Base-by-base conservation (phyloP, 2,888 invertebrate species). In the Alcis repandata region DNA sequence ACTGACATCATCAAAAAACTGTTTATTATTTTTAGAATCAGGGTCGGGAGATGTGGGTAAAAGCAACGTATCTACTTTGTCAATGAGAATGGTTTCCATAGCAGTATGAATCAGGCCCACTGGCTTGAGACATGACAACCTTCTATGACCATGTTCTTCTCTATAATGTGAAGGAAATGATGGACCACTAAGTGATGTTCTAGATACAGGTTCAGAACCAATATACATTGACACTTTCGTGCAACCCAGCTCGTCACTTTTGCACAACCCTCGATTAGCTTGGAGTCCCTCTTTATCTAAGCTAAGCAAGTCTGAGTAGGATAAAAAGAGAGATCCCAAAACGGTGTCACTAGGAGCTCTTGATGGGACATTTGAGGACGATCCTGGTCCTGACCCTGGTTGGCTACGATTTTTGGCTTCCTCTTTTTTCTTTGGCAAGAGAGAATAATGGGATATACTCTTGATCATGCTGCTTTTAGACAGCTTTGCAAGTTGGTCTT, bases 21-120 rank as follows among this genome's bases (percentile, higher is more conserved):
- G 85, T 22, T 86, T 84, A 53, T 80, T 76, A 49, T 74, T 66
- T 36, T 59, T 71, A 63, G 80, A 77, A 10, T 72, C 59, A 0
- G 80, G 79, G 62, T 88, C 87, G 15, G 92, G 91, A 27, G 90
- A 87, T 22, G 92, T 82, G 1, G 92, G 90, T 69, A 92, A 75
- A 58, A 93, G 82, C 43, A 92, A 70, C 41, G 87, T 85, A 54
- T 92, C 93, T 0, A 94, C 93, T 83, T 90, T 94, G 70, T 95
- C 94, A 68, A 94, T 89, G 10, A 94, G 85, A 63, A 95, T 94
- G 45, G 94, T 94, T 77, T 94, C 93, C 87, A 94, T 92, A 20
- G 94, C 95, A 19, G 94, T 94, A 58, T 93, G 92, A 48, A 94
- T 76, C 51, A 94, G 72, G 9, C 94, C 90, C 1, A 87, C 82